These are phyloP conservation scores for Antennarius maculatus DNA, from an alignment of 2,797 vertebrate species.

Conservation along the genomic window DNA sequence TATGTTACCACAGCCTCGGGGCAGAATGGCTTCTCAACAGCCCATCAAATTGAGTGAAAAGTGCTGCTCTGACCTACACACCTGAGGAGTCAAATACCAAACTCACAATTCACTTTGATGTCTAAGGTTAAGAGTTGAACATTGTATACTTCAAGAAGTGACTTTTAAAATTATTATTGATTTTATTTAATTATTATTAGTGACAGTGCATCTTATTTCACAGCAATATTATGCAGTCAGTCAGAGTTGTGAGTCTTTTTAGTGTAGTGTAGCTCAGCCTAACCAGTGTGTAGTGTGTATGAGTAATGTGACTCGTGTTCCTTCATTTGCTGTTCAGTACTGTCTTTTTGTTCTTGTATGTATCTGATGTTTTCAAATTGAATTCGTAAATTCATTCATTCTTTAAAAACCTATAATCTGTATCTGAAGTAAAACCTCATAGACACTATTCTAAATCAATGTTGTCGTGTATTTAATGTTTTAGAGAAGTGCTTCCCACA, in stretches of 20 bases:
- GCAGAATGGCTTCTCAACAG: slow-evolving; percentile 55
- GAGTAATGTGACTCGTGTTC: background rate
- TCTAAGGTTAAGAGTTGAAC: slow-evolving; percentile 56
- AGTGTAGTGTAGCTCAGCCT: too few relatives aligned
- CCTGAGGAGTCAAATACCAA: slow-evolving; percentile 65
- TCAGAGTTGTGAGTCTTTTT: too few relatives aligned
- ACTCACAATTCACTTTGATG: slow-evolving; percentile 37
- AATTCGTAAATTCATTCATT: slow-evolving; percentile 27
- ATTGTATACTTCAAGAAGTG: slow-evolving; percentile 39
- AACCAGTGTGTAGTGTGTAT: too few relatives aligned
- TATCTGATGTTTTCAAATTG: too few relatives aligned
- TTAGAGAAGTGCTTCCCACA: slow-evolving; percentile 40
- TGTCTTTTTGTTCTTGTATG: too few relatives aligned
- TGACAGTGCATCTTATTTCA: too few relatives aligned
- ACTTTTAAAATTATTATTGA: slow-evolving; percentile 14
- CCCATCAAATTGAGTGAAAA: slow-evolving; percentile 73
- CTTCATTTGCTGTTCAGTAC: too few relatives aligned
- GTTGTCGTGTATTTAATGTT: slow-evolving; percentile 35
- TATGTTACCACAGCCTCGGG: slow-evolving; percentile 49
- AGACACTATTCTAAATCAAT: slow-evolving; percentile 39
- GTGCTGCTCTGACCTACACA: slow-evolving; percentile 45
- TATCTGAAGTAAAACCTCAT: slow-evolving; percentile 23
- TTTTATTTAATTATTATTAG: background rate
- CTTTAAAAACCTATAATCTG: slow-evolving; percentile 28
- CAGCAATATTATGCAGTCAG: too few relatives aligned